Percentiles rank a stretch among this genome's conserved stretches.
Conservation (phyloP, 2,888 invertebrate genomes). For the Hydrotaea diabolus region DNA sequence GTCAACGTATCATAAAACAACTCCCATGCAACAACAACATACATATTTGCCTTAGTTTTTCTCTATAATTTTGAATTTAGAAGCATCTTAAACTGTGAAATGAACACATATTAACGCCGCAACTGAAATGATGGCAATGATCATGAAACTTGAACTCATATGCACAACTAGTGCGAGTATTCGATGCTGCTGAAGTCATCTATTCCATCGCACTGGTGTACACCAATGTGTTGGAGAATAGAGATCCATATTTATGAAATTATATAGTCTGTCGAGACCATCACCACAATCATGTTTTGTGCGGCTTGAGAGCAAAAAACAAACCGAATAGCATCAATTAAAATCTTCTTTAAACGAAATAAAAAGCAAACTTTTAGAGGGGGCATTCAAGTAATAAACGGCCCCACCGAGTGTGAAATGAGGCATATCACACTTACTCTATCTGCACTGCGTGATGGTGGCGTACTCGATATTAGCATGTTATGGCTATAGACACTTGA, state of each 20-base stretch:
- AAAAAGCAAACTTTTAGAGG: constrained; percentile 43
- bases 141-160: constrained; percentile 55
- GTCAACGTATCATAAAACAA: background rate
- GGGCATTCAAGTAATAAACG: constrained; percentile 52
- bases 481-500: constrained; percentile 39
- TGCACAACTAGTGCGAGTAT: background rate
- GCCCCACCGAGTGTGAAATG: constrained; percentile 65
- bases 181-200: constrained; percentile 6
- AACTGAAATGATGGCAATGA: constrained; percentile 51
- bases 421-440: constrained; percentile 44
- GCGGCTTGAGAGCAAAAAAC: background rate
- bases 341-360: constrained; percentile 50
- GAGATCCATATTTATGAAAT: constrained; percentile 28
- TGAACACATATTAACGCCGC: background rate
- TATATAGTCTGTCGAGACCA: background rate
- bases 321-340: constrained; percentile 41
- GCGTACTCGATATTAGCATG: background rate
- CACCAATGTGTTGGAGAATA: background rate
- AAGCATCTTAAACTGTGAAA: background rate
- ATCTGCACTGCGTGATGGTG: background rate
- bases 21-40: background rate
- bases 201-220: background rate
- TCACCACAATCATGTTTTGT: background rate
- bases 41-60: background rate
- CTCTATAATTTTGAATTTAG: background rate